Percentiles rank a stretch among this genome's conserved stretches.
Evolutionary conservation across 2,113 vertebrate genomes (phyloP).

Genomic region (Lepisosteus oculatus): DNA sequence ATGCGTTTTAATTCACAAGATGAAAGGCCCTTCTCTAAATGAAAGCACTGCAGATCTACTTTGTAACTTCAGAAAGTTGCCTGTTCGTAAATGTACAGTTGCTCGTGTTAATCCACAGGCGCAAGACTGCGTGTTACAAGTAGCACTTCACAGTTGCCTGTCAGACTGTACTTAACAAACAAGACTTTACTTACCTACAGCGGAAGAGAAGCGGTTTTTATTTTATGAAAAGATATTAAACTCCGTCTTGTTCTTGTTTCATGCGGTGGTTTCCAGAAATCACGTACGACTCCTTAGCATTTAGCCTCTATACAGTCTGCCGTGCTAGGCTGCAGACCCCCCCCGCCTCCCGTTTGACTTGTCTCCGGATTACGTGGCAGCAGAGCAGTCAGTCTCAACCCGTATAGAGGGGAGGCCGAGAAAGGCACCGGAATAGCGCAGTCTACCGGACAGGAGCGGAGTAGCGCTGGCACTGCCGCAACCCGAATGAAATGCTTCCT

Average conservation of each 20-base stretch:
- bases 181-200: slow-evolving; percentile 14
- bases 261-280: background rate
- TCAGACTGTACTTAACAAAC: background rate
- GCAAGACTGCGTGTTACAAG: background rate
- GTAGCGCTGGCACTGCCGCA: slow-evolving; percentile 3
- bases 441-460: slow-evolving; percentile 15
- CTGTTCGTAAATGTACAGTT: too few relatives aligned
- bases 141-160: slow-evolving; percentile 9
- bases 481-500: background rate
- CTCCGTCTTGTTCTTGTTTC: background rate
- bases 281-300: background rate
- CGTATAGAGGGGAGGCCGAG: slow-evolving; percentile 1
- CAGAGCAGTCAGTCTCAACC: slow-evolving; percentile 5
- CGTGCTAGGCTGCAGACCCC: background rate
- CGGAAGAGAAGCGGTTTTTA: background rate
- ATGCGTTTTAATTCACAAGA: too few relatives aligned
- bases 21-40: too few relatives aligned
- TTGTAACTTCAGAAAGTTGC: too few relatives aligned
- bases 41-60: too few relatives aligned
- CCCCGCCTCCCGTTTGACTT: slow-evolving; percentile 8
- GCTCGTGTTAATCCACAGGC: background rate
- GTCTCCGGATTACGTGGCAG: slow-evolving; percentile 38
- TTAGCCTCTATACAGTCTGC: background rate
- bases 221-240: background rate
- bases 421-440: slow-evolving; percentile 15